A percentile compares a stretch with the other conserved stretches of the same genome.
phyloP scores from a whole-genome alignment of 2,888 invertebrate species.

The Epinotia ramella region DNA sequence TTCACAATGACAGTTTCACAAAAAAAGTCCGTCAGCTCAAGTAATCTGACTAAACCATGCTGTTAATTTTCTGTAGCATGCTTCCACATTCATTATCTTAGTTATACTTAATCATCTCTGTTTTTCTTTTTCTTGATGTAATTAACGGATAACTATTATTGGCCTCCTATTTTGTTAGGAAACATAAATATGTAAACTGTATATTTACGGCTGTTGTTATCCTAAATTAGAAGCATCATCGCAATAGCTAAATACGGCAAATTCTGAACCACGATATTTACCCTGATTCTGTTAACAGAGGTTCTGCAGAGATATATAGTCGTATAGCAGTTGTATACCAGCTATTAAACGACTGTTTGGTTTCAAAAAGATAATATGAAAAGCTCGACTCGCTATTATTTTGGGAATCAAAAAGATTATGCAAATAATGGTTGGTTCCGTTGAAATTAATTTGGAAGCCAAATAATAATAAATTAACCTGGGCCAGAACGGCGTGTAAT shows the following conservation, averaged over 20 bases:
- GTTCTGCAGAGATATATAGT: background rate
- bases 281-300: conserved; percentile 4
- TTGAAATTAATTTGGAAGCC: conserved; percentile 54
- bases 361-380: conserved; percentile 51
- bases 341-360: conserved; percentile 22
- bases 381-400: conserved; percentile 63
- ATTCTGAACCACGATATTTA: conserved; percentile 40
- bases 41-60: too few relatives aligned
- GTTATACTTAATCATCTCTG: too few relatives aligned
- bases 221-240: too few relatives aligned
- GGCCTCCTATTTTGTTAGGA: too few relatives aligned
- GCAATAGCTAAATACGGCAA: conserved; percentile 36
- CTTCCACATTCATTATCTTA: too few relatives aligned
- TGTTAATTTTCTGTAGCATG: too few relatives aligned
- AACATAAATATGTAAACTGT: too few relatives aligned
- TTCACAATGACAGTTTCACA: too few relatives aligned
- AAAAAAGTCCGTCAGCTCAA: too few relatives aligned
- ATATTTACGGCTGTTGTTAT: too few relatives aligned
- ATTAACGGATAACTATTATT: too few relatives aligned
- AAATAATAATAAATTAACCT: conserved; percentile 56
- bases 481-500: conserved; percentile 5
- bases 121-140: too few relatives aligned
- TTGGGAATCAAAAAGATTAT: conserved; percentile 69
- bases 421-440: conserved; percentile 58
- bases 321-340: conserved; percentile 11